Evolutionary conservation across 2,113 vertebrate genomes (phyloP).

Genomic region (Platysteira castanea): DNA sequence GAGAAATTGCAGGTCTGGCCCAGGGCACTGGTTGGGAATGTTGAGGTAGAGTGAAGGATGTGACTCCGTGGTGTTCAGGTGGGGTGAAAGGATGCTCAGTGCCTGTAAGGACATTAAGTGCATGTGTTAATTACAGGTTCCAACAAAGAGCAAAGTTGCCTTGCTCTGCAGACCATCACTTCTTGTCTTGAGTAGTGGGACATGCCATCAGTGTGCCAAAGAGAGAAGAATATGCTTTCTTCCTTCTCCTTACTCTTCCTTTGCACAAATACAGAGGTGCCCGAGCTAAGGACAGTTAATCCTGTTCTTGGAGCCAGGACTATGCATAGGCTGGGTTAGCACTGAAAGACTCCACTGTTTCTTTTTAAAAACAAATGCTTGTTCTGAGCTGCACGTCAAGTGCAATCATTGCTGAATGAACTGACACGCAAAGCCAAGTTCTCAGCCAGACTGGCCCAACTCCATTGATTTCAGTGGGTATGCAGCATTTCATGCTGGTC

Average conservation of each 20-base stretch:
- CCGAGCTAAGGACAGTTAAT: conserved; percentile 28
- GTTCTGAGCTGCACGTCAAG: conserved; percentile 33
- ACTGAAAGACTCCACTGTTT: conserved; percentile 53
- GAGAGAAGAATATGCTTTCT: not conserved
- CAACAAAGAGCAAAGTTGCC: not conserved
- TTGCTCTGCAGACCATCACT: not conserved
- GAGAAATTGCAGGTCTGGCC: not conserved
- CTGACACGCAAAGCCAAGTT: conserved; percentile 29
- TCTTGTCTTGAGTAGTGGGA: not conserved
- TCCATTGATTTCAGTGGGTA: not conserved
- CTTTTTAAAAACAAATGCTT: conserved; percentile 37
- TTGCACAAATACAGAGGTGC: not conserved
- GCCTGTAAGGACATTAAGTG: not conserved
- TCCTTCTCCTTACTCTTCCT: not conserved
- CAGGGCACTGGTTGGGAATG: not conserved
- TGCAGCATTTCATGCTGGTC: not conserved
- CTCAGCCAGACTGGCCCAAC: not conserved
- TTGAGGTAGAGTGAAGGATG: not conserved
- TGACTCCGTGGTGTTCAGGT: not conserved
- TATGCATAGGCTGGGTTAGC: not conserved
- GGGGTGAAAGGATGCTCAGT: not conserved
- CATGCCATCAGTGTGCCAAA: not conserved
- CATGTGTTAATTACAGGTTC: not conserved
- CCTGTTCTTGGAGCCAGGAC: not conserved
- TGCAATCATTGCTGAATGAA: conserved; percentile 46